Conservation (phyloP, 2,888 invertebrate genomes). For the Linyphia triangularis region DNA sequence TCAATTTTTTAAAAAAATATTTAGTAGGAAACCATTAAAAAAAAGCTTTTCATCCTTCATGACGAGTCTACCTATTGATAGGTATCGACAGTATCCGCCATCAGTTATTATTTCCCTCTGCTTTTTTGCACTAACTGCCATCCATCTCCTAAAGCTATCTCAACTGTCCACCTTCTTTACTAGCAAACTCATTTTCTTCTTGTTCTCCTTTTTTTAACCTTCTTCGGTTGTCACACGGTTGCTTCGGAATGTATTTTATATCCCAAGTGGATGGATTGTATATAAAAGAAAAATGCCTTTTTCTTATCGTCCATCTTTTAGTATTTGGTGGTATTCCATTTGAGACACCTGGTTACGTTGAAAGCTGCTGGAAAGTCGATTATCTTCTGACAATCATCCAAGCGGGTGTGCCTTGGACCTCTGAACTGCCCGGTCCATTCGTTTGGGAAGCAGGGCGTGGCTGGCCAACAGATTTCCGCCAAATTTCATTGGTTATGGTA, state of each 20-base stretch:
- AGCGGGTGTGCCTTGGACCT: conserved; percentile 67
- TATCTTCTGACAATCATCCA: conserved; percentile 73
- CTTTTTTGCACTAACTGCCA: conserved; percentile 28
- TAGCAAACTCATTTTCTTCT: conserved; percentile 30
- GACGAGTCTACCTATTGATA: conserved; percentile 61
- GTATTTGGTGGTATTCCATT: conserved; percentile 74
- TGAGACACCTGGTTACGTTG: conserved; percentile 70
- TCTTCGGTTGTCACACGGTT: conserved; percentile 67
- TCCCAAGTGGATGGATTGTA: conserved; percentile 53
- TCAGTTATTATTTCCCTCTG: conserved; percentile 50
- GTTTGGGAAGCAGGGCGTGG: conserved; percentile 69
- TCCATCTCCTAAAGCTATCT: conserved; percentile 68
- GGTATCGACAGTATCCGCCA: conserved; percentile 65
- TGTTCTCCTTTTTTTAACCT: conserved; percentile 23
- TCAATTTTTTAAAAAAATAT: conserved; percentile 45
- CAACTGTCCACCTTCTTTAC: conserved; percentile 67
- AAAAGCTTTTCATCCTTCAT: conserved; percentile 40
- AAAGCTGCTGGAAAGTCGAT: conserved; percentile 74
- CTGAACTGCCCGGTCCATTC: conserved; percentile 71
- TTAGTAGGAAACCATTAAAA: conserved; percentile 5
- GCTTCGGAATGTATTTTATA: conserved; percentile 70
- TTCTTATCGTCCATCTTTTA: conserved; percentile 73
- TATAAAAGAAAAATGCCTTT: conserved; percentile 72
- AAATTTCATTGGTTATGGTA: conserved; percentile 74
- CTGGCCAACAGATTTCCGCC: conserved; percentile 54